phyloP scores from a whole-genome alignment of 1,140 invertebrate genomes.

The Anastatus disparis region DNA sequence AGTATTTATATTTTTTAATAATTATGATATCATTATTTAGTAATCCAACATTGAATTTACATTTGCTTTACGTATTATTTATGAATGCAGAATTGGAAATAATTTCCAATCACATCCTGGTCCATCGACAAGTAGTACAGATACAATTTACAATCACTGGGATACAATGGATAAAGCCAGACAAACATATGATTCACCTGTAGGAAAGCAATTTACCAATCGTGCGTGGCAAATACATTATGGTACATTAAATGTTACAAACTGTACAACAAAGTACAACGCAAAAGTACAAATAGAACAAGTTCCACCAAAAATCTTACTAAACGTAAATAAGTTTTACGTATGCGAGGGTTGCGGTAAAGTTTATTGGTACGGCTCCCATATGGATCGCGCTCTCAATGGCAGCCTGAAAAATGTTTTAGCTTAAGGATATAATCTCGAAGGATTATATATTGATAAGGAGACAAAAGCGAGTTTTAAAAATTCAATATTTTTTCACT shows the following conservation, averaged over 20 bases:
- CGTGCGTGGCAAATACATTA: constrained; percentile 45
- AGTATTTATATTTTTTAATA: background rate
- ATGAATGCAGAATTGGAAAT: background rate
- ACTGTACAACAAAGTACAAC: constrained; percentile 60
- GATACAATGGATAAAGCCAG: too few species aligned
- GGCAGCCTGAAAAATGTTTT: constrained; percentile 56
- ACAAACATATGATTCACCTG: background rate
- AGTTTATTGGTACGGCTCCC: constrained; percentile 74
- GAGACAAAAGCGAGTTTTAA: constrained; percentile 25
- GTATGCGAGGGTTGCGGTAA: constrained; percentile 75
- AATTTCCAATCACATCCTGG: background rate
- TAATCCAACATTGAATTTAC: too few species aligned
- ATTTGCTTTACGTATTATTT: too few species aligned
- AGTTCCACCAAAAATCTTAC: constrained; percentile 64
- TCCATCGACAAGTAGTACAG: background rate
- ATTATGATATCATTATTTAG: background rate
- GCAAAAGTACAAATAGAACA: constrained; percentile 66
- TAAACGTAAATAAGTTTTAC: constrained; percentile 68
- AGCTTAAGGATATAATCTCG: constrained; percentile 12
- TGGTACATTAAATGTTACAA: constrained; percentile 56
- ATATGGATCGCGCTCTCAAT: constrained; percentile 65
- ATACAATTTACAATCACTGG: too few species aligned
- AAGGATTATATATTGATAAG: background rate
- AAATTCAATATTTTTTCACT: constrained; percentile 9
- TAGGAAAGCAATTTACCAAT: background rate